Evolutionary conservation across 2,888 invertebrate species (phyloP), one percentile per base, ranked within the genome.

Genomic region (Diarsia mendica): DNA sequence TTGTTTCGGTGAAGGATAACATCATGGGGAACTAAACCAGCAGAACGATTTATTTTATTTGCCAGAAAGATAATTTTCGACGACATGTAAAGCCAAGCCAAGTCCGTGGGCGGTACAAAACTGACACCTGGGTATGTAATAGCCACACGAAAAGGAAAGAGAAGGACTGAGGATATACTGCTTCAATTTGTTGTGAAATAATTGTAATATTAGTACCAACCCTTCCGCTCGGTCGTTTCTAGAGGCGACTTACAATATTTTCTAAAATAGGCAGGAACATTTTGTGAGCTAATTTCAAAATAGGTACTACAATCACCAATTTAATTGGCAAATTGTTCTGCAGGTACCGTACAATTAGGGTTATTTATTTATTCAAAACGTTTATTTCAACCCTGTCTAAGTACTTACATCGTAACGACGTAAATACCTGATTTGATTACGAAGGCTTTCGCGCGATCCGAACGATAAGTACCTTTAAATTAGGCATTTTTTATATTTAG

Each of bases 391-490:
- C n/a, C 46, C n/a, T 33, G 48, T 66, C 49, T 68, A 60, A 74
- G 68, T 20, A 72, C n/a, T n/a, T n/a, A n/a, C 63, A 48, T n/a
- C 67, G 68, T 77, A 61, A 76, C 48, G 63, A 53, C 46, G 46
- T 60, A 74, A 81, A 67, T 67, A 72, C 61, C 49, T 67, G 77
- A 81, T 81, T 84, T 75, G 64, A 81, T 81, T 60, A 71, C 63
- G 44, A 60, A 72, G 60, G 44, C 11, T 61, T 44, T 64, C 63
- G 39, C 63, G 39, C 58, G 49, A 73, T 72, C 15, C 67, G 15
- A 18, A 48, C 51, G n/a, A 51, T 68, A 65, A 68, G 60, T 67
- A 64, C 67, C 51, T 51, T 61, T 51, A 49, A 55, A 65, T 65
- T 33, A 33, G 61, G 48, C 39, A n/a, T 28, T 13, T 49, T 68